Evolutionary conservation across 2,797 vertebrate species (phyloP).

Genomic region (Chromis chromis): DNA sequence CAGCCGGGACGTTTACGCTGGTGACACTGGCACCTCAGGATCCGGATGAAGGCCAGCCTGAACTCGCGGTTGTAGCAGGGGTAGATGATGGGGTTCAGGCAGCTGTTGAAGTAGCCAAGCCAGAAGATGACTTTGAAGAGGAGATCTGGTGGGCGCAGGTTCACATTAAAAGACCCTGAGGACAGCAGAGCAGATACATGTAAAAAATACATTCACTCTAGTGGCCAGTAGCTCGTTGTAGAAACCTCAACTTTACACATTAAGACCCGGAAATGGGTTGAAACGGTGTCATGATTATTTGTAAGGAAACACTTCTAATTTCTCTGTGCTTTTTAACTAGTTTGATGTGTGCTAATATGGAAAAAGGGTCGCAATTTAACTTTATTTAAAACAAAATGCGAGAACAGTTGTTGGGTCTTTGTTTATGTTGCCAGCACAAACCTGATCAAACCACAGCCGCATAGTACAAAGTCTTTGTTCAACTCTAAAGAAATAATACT

Average conservation of each 20-base stretch:
- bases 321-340: neutral
- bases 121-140: conserved; percentile 98
- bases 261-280: too few relatives aligned
- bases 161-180: conserved; percentile 91
- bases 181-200: conserved; percentile 17
- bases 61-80: conserved; percentile 98
- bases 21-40: conserved; percentile 92
- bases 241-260: neutral
- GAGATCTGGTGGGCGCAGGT: conserved; percentile 89
- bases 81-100: conserved; percentile 98
- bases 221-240: neutral
- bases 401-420: neutral
- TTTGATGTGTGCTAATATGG: neutral
- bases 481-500: too few relatives aligned
- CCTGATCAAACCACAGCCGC: too few relatives aligned
- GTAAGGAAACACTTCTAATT: neutral
- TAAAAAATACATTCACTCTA: neutral
- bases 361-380: neutral
- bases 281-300: too few relatives aligned
- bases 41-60: conserved; percentile 95
- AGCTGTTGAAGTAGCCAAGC: conserved; percentile 99
- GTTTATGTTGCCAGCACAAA: neutral
- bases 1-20: conserved; percentile 87
- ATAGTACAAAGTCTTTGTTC: too few relatives aligned
- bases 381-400: too few relatives aligned